phyloP scores from a whole-genome alignment of 2,888 invertebrate genomes.

The Nomada lathburiana region DNA sequence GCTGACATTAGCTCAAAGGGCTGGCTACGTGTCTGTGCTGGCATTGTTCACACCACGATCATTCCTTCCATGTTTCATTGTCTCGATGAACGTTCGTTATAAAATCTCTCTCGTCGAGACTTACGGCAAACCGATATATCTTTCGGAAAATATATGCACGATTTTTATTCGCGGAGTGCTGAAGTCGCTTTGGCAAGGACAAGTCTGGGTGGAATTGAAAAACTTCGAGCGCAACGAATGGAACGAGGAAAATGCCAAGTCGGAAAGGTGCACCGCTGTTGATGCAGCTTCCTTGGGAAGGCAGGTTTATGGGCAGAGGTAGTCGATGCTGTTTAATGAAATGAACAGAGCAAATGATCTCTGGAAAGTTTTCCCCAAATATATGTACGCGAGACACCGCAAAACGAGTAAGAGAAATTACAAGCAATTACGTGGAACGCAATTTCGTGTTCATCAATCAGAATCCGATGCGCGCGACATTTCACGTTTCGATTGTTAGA shows the following conservation, averaged over 20 bases:
- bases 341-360: constrained; percentile 8
- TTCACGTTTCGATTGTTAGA: constrained; percentile 53
- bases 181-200: too few relatives aligned
- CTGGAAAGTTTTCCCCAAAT: background rate
- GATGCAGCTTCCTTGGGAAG: constrained; percentile 26
- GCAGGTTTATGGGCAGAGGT: background rate
- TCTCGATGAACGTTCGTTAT: too few relatives aligned
- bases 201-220: constrained; percentile 20
- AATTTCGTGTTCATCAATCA: constrained; percentile 38
- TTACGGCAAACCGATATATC: too few relatives aligned
- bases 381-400: background rate
- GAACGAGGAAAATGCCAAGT: constrained; percentile 30
- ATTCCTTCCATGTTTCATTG: too few relatives aligned
- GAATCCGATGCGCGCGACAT: constrained; percentile 19
- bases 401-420: background rate
- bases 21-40: constrained; percentile 26
- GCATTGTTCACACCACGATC: constrained; percentile 36
- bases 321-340: background rate
- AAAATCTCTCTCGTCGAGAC: too few relatives aligned
- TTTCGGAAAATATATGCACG: background rate
- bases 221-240: constrained; percentile 39
- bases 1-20: constrained; percentile 36
- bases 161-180: background rate
- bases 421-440: constrained; percentile 31
- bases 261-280: constrained; percentile 36